Evolutionary conservation across 2,113 vertebrate genomes (phyloP).

Genomic region (Planiliza haematocheilus): DNA sequence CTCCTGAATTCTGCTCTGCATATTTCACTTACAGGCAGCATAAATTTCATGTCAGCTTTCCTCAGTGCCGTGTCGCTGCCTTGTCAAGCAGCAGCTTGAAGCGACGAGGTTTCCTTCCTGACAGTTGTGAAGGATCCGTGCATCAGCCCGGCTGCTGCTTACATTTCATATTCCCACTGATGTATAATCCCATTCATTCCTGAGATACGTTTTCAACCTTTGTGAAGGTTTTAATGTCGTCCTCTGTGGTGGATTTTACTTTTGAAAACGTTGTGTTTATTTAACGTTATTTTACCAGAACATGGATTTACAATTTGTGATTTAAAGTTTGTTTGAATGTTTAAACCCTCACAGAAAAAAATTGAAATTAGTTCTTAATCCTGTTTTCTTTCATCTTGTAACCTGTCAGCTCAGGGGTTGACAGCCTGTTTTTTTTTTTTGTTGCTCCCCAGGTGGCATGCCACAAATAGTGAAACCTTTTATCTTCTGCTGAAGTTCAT

Average conservation of each 20-base stretch:
- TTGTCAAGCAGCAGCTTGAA: conserved; percentile 48
- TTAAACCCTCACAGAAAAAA: not conserved
- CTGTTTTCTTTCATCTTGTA: not conserved
- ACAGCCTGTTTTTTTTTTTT: not conserved
- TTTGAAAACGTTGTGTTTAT: conserved; percentile 36
- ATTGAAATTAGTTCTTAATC: not conserved
- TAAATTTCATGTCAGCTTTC: conserved; percentile 60
- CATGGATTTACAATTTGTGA: not conserved
- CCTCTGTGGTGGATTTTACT: conserved; percentile 33
- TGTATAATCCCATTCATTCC: conserved; percentile 56
- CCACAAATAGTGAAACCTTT: not conserved
- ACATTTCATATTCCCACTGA: conserved; percentile 55
- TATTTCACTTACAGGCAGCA: conserved; percentile 29
- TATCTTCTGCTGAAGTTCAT: not conserved
- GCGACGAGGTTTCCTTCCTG: conserved; percentile 49
- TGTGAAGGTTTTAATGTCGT: conserved; percentile 24
- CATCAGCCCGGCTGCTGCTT: conserved; percentile 56
- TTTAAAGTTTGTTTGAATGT: conserved; percentile 12
- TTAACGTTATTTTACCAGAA: conserved; percentile 11
- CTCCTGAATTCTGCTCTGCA: conserved; percentile 22
- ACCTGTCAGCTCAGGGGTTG: not conserved
- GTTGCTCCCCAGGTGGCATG: not conserved
- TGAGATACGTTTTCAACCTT: conserved; percentile 27
- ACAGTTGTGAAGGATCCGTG: conserved; percentile 54
- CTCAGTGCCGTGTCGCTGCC: conserved; percentile 45